Conservation (phyloP, 2,113 vertebrate genomes). For the Diadophis punctatus region DNA sequence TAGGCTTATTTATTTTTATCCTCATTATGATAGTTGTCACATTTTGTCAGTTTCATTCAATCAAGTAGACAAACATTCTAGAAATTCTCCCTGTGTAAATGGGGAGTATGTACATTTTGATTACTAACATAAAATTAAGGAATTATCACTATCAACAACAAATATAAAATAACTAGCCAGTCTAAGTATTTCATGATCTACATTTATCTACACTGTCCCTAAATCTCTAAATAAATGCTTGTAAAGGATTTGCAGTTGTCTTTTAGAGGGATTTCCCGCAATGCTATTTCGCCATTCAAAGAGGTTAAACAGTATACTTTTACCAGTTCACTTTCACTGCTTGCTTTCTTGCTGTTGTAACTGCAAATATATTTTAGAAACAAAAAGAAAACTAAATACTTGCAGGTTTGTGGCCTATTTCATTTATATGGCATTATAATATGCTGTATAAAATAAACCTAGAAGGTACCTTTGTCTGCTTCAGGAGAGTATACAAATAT, state of each 20-base stretch:
- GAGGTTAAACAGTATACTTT: background rate
- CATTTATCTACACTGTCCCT: background rate
- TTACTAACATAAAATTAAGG: background rate
- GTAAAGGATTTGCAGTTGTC: background rate
- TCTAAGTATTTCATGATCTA: background rate
- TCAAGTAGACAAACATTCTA: background rate
- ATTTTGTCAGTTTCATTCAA: slow-evolving; percentile 5
- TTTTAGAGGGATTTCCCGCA: background rate
- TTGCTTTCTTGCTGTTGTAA: background rate
- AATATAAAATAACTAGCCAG: background rate
- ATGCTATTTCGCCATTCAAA: background rate
- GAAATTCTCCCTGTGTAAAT: background rate
- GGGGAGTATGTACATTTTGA: background rate
- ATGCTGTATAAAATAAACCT: background rate
- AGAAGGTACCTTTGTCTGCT: background rate
- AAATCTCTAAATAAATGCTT: background rate
- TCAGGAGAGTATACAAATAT: background rate
- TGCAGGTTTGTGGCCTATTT: background rate
- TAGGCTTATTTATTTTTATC: slow-evolving; percentile 9
- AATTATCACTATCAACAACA: background rate
- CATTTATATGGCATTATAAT: background rate
- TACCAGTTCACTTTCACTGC: background rate
- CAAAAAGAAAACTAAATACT: background rate
- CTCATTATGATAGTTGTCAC: slow-evolving; percentile 1
- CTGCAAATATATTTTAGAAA: background rate